Evolutionary conservation across 1,140 invertebrate species (phyloP).

Genomic region (Magallana ariakensis): DNA sequence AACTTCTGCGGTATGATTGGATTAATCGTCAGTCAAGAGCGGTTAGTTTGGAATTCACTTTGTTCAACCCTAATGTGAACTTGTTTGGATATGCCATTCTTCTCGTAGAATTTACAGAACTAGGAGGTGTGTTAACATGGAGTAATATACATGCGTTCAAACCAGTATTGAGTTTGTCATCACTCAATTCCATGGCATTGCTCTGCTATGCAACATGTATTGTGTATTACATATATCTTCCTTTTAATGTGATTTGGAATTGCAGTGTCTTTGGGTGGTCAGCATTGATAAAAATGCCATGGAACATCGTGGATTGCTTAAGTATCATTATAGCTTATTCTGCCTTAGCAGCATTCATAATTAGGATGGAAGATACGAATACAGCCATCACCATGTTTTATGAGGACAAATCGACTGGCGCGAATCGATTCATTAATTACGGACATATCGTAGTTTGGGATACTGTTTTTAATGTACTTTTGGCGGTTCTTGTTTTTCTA

Average conservation of each 20-base stretch:
- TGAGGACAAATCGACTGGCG: constrained; percentile 46
- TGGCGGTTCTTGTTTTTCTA: constrained; percentile 61
- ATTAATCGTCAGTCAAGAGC: constrained; percentile 81
- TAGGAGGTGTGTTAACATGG: constrained; percentile 71
- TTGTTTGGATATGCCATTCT: constrained; percentile 59
- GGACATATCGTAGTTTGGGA: constrained; percentile 66
- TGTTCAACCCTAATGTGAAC: constrained; percentile 79
- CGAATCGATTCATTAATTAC: constrained; percentile 64
- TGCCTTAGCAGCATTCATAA: constrained; percentile 70
- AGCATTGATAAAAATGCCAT: constrained; percentile 74
- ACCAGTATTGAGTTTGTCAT: constrained; percentile 58
- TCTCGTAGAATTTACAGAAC: constrained; percentile 78
- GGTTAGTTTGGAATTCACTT: constrained; percentile 81
- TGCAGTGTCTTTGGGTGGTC: constrained; percentile 55
- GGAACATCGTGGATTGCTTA: constrained; percentile 78
- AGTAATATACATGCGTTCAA: constrained; percentile 57
- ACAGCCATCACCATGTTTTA: constrained; percentile 40
- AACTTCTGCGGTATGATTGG: constrained; percentile 78
- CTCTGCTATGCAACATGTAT: constrained; percentile 64
- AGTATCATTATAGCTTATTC: constrained; percentile 70
- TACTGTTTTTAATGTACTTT: constrained; percentile 51
- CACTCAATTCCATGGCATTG: constrained; percentile 58
- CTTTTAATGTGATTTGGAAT: constrained; percentile 47
- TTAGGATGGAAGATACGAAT: constrained; percentile 59
- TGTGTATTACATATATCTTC: constrained; percentile 58